Evolutionary conservation across 1,140 invertebrate species (phyloP), one percentile per base, ranked within the genome.

Genomic region (Papilio glaucus): DNA sequence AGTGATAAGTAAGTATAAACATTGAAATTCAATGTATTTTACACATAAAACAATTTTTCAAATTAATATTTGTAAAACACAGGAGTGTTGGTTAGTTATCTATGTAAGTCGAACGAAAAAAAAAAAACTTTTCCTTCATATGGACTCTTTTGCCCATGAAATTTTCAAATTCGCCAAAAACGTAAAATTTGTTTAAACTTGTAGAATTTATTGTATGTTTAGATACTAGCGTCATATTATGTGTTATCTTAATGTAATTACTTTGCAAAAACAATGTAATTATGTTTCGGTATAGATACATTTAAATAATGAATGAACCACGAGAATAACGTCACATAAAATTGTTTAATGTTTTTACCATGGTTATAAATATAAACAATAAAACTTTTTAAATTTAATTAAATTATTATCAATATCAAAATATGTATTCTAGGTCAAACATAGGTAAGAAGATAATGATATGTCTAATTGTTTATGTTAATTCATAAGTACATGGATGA

Each of bases 1-100:
- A 49, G 67, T 53, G 42, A 79, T 79, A 79, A 78, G 42, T 75
- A 74, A 60, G 60, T 75, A 79, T 82, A 79, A 82, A 85, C 77
- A 83, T 83, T 83, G 77, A 65, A 78, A 80, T 74, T 81, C 77
- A 79, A 75, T 79, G 79, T 85, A 84, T 79, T 81, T 82, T 84
- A 80, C 82, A 81, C 76, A 68, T 76, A 79, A 78, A 80, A 76
- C 74, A 78, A 78, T 83, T 83, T 83, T 81, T 81, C 79, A 83
- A 79, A 78, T 75, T 81, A 83, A 83, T 78, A 69, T 69, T 69
- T 78, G 76, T 83, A 81, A 78, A 77, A 81, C 77, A 83, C 49
- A 24, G 39, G 49, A 49, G 72, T 78, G 75, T 69, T 53, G 71
- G 76, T 74, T 83, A 81, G 77, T 70, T 74, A 83, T 77, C 72